Percentiles rank a stretch among this genome's conserved stretches.
These are phyloP conservation scores for Antheraea mylitta DNA, from an alignment of 1,140 invertebrate species.

Conservation along the genomic window DNA sequence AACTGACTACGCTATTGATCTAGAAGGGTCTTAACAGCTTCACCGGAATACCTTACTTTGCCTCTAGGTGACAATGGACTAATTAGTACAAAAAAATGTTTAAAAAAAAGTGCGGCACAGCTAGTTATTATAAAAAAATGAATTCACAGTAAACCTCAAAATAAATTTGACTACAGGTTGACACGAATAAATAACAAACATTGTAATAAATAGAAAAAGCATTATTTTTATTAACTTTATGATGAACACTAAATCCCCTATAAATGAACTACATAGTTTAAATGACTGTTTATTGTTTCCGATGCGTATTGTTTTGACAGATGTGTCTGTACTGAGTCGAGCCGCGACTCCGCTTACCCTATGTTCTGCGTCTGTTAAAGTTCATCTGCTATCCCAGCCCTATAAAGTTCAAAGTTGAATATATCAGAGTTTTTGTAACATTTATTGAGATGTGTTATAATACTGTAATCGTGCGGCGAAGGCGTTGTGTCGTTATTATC, in stretches of 20 bases:
- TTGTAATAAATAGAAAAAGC: neutral
- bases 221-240: conserved; percentile 3
- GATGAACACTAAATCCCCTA: conserved; percentile 10
- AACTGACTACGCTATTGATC: too few relatives aligned
- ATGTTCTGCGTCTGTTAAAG: neutral
- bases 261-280: conserved; percentile 30
- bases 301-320: conserved; percentile 64
- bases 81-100: too few relatives aligned
- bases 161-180: too few relatives aligned
- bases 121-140: too few relatives aligned
- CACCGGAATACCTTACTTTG: too few relatives aligned
- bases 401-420: conserved; percentile 19
- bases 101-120: too few relatives aligned
- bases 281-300: conserved; percentile 59
- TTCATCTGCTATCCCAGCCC: conserved; percentile 10
- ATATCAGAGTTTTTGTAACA: neutral
- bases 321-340: conserved; percentile 39
- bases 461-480: conserved; percentile 22
- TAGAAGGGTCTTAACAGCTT: too few relatives aligned
- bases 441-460: conserved; percentile 5
- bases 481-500: conserved; percentile 44
- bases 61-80: too few relatives aligned
- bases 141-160: too few relatives aligned
- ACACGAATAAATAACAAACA: neutral
- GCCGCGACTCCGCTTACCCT: neutral